Percentiles rank a stretch among this genome's conserved stretches.
These are phyloP conservation scores for Vannuccia rotundouncinata DNA, from an alignment of 2,888 invertebrate species.

Conservation along the genomic window DNA sequence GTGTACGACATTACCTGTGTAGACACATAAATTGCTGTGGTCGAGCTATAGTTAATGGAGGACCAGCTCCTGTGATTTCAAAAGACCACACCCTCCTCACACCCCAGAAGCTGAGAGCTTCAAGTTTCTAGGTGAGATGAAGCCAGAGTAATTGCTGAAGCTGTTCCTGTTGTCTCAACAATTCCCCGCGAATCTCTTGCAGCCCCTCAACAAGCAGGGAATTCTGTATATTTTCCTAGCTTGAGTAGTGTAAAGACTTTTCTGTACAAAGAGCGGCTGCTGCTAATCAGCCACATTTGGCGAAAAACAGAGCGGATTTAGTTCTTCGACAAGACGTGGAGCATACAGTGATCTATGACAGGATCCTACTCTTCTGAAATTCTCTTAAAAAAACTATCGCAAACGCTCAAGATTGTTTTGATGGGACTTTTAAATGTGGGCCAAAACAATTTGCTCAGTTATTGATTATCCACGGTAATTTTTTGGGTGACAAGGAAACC, in stretches of 20 bases:
- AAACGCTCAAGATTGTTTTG: too few species aligned
- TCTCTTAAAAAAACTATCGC: not conserved
- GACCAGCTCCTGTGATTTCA: not conserved
- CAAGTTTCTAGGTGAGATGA: not conserved
- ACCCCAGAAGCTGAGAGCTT: not conserved
- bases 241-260: not conserved
- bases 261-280: not conserved
- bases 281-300: not conserved
- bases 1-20: not conserved
- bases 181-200: not conserved
- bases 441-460: too few species aligned
- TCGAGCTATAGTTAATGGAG: not conserved
- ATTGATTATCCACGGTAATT: too few species aligned
- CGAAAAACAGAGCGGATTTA: not conserved
- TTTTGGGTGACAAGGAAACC: too few species aligned
- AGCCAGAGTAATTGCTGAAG: not conserved
- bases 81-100: not conserved
- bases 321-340: not conserved
- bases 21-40: not conserved
- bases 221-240: not conserved
- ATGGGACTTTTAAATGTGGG: too few species aligned
- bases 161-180: not conserved
- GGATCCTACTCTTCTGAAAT: not conserved
- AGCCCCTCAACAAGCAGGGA: not conserved
- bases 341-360: not conserved